Base-by-base conservation (phyloP, 1,140 invertebrate genomes). In the Calycopis cecrops region DNA sequence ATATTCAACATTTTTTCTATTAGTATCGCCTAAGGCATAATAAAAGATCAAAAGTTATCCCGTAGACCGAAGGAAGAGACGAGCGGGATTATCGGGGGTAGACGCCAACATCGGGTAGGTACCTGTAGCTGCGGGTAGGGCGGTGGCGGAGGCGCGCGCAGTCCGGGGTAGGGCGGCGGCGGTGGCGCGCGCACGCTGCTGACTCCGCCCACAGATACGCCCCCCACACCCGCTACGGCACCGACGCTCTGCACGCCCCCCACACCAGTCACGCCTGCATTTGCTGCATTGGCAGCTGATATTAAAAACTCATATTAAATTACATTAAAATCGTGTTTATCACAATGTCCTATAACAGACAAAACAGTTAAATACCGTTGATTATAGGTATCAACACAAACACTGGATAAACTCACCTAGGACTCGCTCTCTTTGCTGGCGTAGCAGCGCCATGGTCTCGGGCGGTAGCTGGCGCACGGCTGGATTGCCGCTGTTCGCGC, bases 91-190 rank as follows among this genome's bases (percentile, higher is more conserved):
- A n/a, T 28, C 3, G 11, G 47, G 38, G 44, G 48, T 48, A 37
- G 48, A 38, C 21, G 28, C 47, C 21, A 33, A 35, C 21, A 21
- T 57, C 44, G 55, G 53, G 49, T 18, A 61, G 52, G 52, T 65
- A 72, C 69, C 69, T 72, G 69, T 12, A 63, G 48, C 33, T 66
- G 64, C 37, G 69, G 69, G 60, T 69, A 69, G 35, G 69, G 69
- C 28, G 69, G 69, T 35, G 69, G 69, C 55, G 63, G 68, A 42
- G 62, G 62, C 48, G 65, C 57, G 34, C 67, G 67, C 40, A 70
- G 53, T 35, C 63, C 67, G 12, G 67, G 67, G 55, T 69, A 69
- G 7, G 67, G 67, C 34, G 67, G 67, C 48, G 68, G 67, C 11
- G 67, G 52, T 28, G 54, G 35, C 34, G 48, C 52, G 38, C 53